Percentiles rank a stretch among this genome's conserved stretches.
phyloP scores from a whole-genome alignment of 2,797 vertebrate species.

The Etheostoma perlongum region DNA sequence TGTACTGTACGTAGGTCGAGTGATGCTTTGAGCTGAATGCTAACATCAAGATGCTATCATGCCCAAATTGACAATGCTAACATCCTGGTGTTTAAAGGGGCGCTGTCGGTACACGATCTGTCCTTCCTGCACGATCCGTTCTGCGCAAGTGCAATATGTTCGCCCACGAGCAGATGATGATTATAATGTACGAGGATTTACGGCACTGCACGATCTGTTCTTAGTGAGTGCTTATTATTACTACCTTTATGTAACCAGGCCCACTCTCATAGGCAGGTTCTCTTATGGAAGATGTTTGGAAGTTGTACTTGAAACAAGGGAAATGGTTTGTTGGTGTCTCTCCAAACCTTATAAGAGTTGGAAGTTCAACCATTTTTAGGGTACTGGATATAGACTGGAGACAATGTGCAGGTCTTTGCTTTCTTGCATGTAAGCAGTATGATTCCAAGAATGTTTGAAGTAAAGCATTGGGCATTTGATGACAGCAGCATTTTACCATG shows the following conservation, averaged over 20 bases:
- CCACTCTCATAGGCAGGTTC: conserved; percentile 7
- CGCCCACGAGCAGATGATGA: no score
- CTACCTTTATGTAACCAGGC: conserved; percentile 18
- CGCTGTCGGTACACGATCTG: no score
- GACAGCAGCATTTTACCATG: neutral
- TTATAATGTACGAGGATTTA: no score
- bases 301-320: neutral
- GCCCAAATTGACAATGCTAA: neutral
- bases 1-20: no score
- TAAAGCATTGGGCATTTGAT: neutral
- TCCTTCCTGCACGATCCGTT: no score
- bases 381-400: neutral
- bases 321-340: conserved; percentile 4
- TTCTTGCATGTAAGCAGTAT: neutral
- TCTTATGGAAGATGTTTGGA: conserved; percentile 1
- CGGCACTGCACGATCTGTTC: neutral
- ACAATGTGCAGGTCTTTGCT: neutral
- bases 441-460: neutral
- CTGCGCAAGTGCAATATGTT: no score
- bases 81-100: neutral
- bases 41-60: neutral
- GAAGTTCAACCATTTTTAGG: neutral
- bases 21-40: neutral
- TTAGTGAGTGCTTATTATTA: conserved; percentile 47
- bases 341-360: neutral